A percentile compares a stretch with the other conserved stretches of the same genome.
Conservation (phyloP, 2,888 invertebrate genomes). For the Protodeltote pygarga region DNA sequence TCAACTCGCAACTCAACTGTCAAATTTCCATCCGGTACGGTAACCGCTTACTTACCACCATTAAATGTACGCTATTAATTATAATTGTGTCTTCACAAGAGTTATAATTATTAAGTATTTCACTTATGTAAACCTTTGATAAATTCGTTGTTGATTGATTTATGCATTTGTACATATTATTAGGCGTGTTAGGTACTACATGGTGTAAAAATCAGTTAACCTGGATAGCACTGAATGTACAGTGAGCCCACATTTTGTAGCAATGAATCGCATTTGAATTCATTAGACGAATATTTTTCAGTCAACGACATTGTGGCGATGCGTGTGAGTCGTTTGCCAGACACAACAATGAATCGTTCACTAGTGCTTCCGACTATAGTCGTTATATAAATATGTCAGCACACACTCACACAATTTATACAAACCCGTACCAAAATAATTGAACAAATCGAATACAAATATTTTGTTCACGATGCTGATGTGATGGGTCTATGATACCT, state of each 20-base stretch:
- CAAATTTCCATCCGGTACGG: no score
- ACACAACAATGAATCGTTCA: slow-evolving; percentile 23
- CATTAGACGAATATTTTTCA: slow-evolving; percentile 18
- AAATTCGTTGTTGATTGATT: slow-evolving; percentile 25
- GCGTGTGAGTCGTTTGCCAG: slow-evolving; percentile 22
- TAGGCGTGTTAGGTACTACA: not conserved
- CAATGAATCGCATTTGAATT: slow-evolving; percentile 10
- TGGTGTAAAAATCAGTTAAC: slow-evolving; percentile 4
- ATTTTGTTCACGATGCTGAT: slow-evolving; percentile 6
- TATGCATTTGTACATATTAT: slow-evolving; percentile 21
- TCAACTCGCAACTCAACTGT: slow-evolving; percentile 4
- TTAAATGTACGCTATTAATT: slow-evolving; percentile 4
- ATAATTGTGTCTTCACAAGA: slow-evolving; percentile 2
- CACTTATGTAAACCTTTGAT: slow-evolving; percentile 19
- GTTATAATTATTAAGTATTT: slow-evolving; percentile 8
- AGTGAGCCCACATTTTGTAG: slow-evolving; percentile 2
- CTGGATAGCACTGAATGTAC: not conserved
- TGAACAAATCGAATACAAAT: slow-evolving; percentile 9
- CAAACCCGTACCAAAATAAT: slow-evolving; percentile 11
- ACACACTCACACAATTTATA: slow-evolving; percentile 1
- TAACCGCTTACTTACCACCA: slow-evolving; percentile 2
- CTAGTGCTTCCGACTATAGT: slow-evolving; percentile 13
- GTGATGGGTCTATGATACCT: no score
- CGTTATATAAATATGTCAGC: not conserved
- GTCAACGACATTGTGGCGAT: slow-evolving; percentile 24